Base-by-base conservation (phyloP, 35 echinoderm and acorn worm species). In the Holothuria glaberrima region DNA sequence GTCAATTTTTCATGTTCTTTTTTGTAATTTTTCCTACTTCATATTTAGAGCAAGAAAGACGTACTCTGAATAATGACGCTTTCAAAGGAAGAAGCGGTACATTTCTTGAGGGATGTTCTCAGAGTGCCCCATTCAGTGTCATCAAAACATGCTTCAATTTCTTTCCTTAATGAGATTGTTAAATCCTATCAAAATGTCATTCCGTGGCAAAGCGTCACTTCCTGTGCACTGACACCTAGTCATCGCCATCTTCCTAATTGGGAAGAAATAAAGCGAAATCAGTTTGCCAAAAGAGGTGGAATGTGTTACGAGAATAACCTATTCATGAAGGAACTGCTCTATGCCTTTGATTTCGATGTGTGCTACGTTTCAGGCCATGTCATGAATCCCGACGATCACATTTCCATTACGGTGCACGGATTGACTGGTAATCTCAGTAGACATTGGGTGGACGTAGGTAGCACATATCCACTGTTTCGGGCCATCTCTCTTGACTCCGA, bases 401-500 rank as follows among this genome's bases (percentile, higher is more conserved):
- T 83, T 22, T 44, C 84, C 18, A 20, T 62, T 52, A 45, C 88
- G 18, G 93, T 88, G 4, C 45, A 67, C 19, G 64, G 91, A 30
- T 41, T 91, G 3, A 66, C 46, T 27, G 85, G 36, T 9, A 44
- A 34, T 20, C 89, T 82, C 35, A 90, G 89, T 82, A 35, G 17
- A 28, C 81, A 91, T 62, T 87, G 88, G 20, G 82, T 91, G 18
- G 93, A 94, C 63, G 89, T 94, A 4, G 93, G 89, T 20, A 38
- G 68, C 71, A 89, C 83, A n/a, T 91, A 91, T 89, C 83, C 90
- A 19, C 78, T 84, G 4, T 91, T 88, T 28, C 50, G 71, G 26
- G 89, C 93, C 30, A 82, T 94, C 68, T 73, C 89, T 45, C 48
- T 94, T 6, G 61, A 94, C 26, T 94, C 91, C 52, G 93, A 88